These are phyloP conservation scores for Rhagium mordax DNA, from an alignment of 2,888 invertebrate species.

Conservation along the genomic window DNA sequence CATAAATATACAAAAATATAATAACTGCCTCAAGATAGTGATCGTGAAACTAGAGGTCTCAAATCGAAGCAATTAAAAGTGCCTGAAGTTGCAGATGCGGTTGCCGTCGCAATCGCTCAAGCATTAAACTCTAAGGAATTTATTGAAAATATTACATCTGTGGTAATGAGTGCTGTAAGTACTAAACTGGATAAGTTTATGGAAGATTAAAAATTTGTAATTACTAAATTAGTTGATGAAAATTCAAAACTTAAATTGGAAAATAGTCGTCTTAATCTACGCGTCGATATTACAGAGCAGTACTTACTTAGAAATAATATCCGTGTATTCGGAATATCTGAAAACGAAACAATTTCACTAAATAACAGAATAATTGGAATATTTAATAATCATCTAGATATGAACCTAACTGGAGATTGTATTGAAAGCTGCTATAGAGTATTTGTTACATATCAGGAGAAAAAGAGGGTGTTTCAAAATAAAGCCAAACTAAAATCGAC, in stretches of 20 bases:
- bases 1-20: too few relatives aligned
- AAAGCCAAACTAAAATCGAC: background rate
- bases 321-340: background rate
- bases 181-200: background rate
- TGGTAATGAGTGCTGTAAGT: background rate
- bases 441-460: too few relatives aligned
- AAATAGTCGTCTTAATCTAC: too few relatives aligned
- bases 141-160: background rate
- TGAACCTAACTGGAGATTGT: background rate
- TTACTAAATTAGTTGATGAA: too few relatives aligned
- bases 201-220: background rate
- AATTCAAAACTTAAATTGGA: too few relatives aligned
- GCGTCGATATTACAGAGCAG: background rate
- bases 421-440: background rate
- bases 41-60: too few relatives aligned
- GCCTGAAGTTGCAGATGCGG: background rate
- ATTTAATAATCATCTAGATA: background rate
- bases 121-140: background rate
- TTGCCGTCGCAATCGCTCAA: background rate
- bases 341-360: background rate
- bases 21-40: too few relatives aligned
- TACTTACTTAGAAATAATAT: background rate
- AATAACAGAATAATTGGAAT: background rate
- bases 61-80: background rate
- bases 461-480: background rate